phyloP scores from a whole-genome alignment of 2,113 vertebrate species.

The Trematocara zebra region DNA sequence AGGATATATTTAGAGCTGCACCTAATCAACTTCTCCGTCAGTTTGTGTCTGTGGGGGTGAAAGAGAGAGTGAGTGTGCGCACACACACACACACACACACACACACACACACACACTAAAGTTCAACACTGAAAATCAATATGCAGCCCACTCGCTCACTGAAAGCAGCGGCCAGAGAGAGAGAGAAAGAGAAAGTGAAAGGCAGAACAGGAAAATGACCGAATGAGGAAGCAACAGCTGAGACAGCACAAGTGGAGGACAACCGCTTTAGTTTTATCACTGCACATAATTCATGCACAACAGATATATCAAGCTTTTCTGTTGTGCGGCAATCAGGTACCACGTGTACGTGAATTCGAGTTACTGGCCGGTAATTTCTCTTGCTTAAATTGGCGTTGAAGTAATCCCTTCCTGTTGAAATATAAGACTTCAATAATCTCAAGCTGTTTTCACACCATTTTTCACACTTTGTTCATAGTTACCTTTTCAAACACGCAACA shows the following conservation, averaged over 20 bases:
- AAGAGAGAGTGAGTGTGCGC: constrained; percentile 2
- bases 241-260: background rate
- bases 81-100: background rate
- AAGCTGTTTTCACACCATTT: background rate
- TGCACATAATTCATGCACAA: background rate
- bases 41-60: constrained; percentile 64
- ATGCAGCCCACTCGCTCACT: constrained; percentile 60
- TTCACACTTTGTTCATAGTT: background rate
- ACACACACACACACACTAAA: background rate
- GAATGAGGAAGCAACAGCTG: background rate
- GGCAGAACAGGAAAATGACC: background rate
- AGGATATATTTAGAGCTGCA: constrained; percentile 72
- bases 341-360: background rate
- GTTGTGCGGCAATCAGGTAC: background rate
- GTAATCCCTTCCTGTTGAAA: background rate
- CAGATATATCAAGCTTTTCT: background rate
- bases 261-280: background rate
- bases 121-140: constrained; percentile 68
- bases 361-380: background rate
- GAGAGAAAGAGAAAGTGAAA: background rate
- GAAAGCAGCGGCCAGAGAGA: constrained; percentile 4
- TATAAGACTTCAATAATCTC: background rate
- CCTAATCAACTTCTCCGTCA: constrained; percentile 72
- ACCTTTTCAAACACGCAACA: background rate
- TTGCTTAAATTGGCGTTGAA: background rate